Base-by-base conservation (phyloP, 2,888 invertebrate species). In the Pristionchus exspectatus region DNA sequence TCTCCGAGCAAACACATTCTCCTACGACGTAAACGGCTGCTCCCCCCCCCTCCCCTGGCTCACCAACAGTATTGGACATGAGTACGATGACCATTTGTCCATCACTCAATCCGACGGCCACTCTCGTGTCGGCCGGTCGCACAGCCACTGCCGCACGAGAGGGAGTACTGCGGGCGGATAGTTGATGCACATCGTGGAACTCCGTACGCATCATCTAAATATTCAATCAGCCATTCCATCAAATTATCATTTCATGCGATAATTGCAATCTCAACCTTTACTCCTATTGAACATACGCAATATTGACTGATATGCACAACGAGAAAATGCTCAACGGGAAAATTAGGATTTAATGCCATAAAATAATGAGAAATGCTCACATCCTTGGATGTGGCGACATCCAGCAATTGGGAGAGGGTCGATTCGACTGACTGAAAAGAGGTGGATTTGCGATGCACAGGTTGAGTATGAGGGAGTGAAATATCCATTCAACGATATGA, bases 41-140 rank as follows among this genome's bases (percentile, higher is more conserved):
- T 9, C 27, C 59, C 12, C 16, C 5, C 30, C 30, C 38, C 38
- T 74, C 38, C 38, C 24, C 0, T 24, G 7, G 56, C 83, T 83
- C 0, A 85, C 84, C 59, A 33, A 85, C 12, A 27, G 30, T 56
- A 59, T 77, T 81, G 16, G 27, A 44, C 59, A 88, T 77, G 56
- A n/a, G 24, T 9, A 88, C 88, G 54, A 88, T 21, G 44, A 88
- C 88, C 50, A 88, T 27, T 18, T 88, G 81, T 81, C 88, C 88
- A 27, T 88, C 88, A 21, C 81, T 77, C 54, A 88, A 16, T n/a
- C 38, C 38, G 44, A 81, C 77, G 3, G 88, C 88, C 18, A 81
- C 66, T 27, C 88, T 72, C 27, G 81, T 66, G n/a, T 81, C 63
- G 1, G 33, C 66, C 18, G 63, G 66, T 54, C 81, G 81, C 2